Evolutionary conservation across 2,797 vertebrate species (phyloP), one percentile per base, ranked within the genome.

Genomic region (Diceros bicornis): DNA sequence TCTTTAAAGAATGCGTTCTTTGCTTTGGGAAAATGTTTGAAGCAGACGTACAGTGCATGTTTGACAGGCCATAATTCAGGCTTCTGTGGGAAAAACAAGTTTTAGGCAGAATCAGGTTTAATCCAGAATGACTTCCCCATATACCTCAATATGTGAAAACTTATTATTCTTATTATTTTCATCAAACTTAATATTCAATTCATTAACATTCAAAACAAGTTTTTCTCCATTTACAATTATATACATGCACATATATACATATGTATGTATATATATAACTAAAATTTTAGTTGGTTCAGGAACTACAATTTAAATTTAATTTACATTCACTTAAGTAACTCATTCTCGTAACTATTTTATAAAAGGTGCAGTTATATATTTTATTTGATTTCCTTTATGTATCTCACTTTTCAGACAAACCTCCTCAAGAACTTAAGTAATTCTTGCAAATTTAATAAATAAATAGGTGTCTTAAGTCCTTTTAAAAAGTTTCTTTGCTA

Each of bases 151-250:
- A 50, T 50, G 50, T 50, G 50, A 50, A 50, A 50, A 50, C 11
- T 50, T 50, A 12, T 50, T 12, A 50, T 50, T 50, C 9, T 50
- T 50, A 50, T 13, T 50, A 50, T 50, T 50, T 50, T 50, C 50
- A 50, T 50, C 50, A 50, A 50, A 50, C 20, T 50, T 77, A 91
- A 55, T 34, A 57, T 79, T 87, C 34, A 85, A 7, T 62, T 96
- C 27, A 75, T 89, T 92, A 91, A 95, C 93, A 96, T 95, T 85
- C 10, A 90, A 93, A 86, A 64, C 21, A 79, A 77, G 20, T 74
- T 84, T 94, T 95, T 81, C 52, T 89, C 21, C 20, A 64, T 68
- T 95, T 86, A 82, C 11, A 95, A 47, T 91, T 93, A 37, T 41
- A 41, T 41, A 57, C 62, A 69, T n/a, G 72, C 17, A 64, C 52